These are phyloP conservation scores for Scaptodrosophila latifasciaeformis DNA, from an alignment of 2,888 invertebrate species.

Conservation along the genomic window DNA sequence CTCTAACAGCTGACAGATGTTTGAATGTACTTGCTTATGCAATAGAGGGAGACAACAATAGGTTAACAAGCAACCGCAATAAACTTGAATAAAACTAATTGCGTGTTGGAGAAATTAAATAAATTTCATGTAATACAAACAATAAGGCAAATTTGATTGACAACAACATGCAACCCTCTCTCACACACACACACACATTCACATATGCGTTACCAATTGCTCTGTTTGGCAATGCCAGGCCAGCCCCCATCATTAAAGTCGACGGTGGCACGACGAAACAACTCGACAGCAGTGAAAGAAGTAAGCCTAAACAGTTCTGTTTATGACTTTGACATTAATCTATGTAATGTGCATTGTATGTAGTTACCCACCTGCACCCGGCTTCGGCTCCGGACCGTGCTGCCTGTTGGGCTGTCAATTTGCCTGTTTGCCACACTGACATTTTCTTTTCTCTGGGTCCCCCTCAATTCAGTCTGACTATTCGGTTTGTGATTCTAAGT, in stretches of 20 bases:
- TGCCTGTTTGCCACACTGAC: slow-evolving; percentile 36
- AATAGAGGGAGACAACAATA: slow-evolving; percentile 37
- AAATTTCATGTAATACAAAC: slow-evolving; percentile 64
- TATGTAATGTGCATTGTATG: slow-evolving; percentile 22
- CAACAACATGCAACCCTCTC: slow-evolving; percentile 56
- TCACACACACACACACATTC: slow-evolving; percentile 16
- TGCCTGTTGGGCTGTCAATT: slow-evolving; percentile 44
- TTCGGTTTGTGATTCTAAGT: slow-evolving; percentile 10
- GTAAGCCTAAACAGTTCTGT: slow-evolving; percentile 49
- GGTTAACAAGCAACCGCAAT: slow-evolving; percentile 51
- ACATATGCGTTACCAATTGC: not conserved
- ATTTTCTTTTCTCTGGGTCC: slow-evolving; percentile 40
- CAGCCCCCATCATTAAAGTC: slow-evolving; percentile 1
- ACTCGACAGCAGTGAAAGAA: slow-evolving; percentile 50
- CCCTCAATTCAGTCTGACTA: slow-evolving; percentile 1
- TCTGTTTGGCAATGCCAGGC: too few species aligned
- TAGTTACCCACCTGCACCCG: not conserved
- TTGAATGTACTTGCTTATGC: slow-evolving; percentile 8
- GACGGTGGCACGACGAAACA: slow-evolving; percentile 57
- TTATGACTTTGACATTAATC: slow-evolving; percentile 58
- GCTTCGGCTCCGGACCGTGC: not conserved
- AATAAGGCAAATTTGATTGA: slow-evolving; percentile 65
- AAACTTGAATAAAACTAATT: slow-evolving; percentile 69
- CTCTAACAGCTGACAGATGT: slow-evolving; percentile 48
- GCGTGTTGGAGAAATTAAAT: slow-evolving; percentile 64